A percentile compares a stretch with the other conserved stretches of the same genome.
These are phyloP conservation scores for Vicugna pacos DNA, from an alignment of 2,113 vertebrate genomes.

Conservation along the genomic window DNA sequence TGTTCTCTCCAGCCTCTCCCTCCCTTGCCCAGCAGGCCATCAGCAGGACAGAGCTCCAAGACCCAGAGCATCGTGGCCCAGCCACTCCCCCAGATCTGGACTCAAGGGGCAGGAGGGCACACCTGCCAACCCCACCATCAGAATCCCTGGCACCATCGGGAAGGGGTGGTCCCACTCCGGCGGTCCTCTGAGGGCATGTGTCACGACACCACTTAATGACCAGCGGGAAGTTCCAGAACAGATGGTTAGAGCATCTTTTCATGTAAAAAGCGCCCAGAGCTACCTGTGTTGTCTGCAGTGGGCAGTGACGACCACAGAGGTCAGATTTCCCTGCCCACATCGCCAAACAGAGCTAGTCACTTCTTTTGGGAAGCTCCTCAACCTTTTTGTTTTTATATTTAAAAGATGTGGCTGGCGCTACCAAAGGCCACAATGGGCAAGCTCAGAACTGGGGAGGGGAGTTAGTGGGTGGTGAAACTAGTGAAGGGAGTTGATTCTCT, in stretches of 20 bases:
- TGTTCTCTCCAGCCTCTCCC: neutral
- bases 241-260: neutral
- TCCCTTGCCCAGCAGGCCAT: neutral
- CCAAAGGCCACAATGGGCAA: neutral
- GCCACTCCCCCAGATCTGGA: neutral
- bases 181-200: neutral
- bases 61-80: fast-evolving
- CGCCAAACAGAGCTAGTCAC: neutral
- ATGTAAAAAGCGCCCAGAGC: neutral
- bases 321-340: neutral
- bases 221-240: neutral
- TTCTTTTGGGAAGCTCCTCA: neutral
- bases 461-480: neutral
- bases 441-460: neutral
- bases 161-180: neutral
- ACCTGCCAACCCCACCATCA: neutral
- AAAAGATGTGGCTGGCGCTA: neutral
- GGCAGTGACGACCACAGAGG: neutral
- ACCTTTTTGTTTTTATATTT: neutral
- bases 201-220: neutral
- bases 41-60: neutral
- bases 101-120: neutral
- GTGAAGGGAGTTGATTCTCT: neutral
- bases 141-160: too few species aligned
- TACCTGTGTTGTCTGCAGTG: neutral